A percentile compares a stretch with the other conserved stretches of the same genome.
Conservation (phyloP, 1,140 invertebrate species). For the Cyphomyrmex costatus region DNA sequence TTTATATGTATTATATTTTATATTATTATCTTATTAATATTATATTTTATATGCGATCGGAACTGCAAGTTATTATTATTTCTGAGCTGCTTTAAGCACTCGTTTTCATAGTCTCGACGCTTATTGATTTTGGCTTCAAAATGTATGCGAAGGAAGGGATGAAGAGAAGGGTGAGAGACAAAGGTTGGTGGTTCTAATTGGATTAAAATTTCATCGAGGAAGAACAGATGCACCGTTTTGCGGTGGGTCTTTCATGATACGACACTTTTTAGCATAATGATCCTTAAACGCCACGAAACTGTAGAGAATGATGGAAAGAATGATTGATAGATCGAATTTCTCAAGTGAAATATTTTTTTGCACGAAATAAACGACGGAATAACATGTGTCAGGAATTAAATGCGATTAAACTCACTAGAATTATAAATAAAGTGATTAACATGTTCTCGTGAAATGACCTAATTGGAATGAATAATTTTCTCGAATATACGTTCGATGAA, state of each 20-base stretch:
- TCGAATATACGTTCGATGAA: constrained; percentile 10
- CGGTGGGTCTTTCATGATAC: constrained; percentile 28
- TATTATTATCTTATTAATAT: constrained; percentile 1
- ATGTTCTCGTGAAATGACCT: constrained; percentile 21
- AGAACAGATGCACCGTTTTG: constrained; percentile 24
- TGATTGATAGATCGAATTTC: constrained; percentile 40
- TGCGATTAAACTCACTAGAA: constrained; percentile 26
- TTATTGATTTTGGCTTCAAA: constrained; percentile 69
- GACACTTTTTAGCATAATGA: constrained; percentile 59
- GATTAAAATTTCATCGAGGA: constrained; percentile 72
- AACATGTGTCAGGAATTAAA: constrained; percentile 9
- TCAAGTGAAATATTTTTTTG: neutral
- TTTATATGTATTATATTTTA: neutral
- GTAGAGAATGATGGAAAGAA: neutral
- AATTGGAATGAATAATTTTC: constrained; percentile 18
- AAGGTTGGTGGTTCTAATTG: constrained; percentile 61
- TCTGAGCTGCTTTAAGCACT: constrained; percentile 52
- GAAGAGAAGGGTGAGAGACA: neutral
- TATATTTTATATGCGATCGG: neutral
- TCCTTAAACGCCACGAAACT: constrained; percentile 32
- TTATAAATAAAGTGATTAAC: constrained; percentile 26
- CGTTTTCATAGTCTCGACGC: constrained; percentile 43
- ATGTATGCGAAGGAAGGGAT: neutral
- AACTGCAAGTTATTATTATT: constrained; percentile 41
- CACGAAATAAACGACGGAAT: constrained; percentile 1